Base-by-base conservation (phyloP, 2,113 vertebrate species). In the Alectura lathami region DNA sequence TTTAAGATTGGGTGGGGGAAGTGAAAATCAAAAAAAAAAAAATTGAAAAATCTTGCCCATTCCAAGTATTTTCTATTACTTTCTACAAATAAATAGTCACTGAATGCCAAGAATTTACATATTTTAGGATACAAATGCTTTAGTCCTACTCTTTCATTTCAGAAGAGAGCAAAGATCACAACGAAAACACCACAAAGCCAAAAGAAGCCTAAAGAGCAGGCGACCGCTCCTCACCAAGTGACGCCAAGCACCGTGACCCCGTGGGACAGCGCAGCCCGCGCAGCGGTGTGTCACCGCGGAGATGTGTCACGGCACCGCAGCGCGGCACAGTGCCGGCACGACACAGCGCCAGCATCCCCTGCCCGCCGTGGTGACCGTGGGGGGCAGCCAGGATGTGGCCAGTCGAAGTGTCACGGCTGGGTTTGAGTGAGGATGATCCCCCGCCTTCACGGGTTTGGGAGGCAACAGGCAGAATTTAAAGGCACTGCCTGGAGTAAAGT, bases 91-190 rank as follows among this genome's bases (percentile, higher is more conserved):
- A 4, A 50, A 18, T 64, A 51, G 38, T 22, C 47, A 43, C 2
- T 3, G 34, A 20, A 22, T 1, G 5, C 3, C 26, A 51, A n/a
- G 21, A 8, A 29, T 6, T 67, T 6, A 11, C 56, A 8, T 5
- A 1, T 3, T 26, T 53, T 5, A 66, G 18, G 24, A 34, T 4
- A 15, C 8, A 8, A 0, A 15, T 20, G 32, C 7, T 16, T 22
- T 8, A 11, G 26, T 4, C 8, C 3, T 11, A 7, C 15, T 18
- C 45, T 36, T 38, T 9, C 13, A 38, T 5, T 42, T 45, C 32
- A 45, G 42, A 27, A 26, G 32, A n/a, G 24, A 57, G 23, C 2
- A 26, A 18, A 45, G 24, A 34, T 4, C 27, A 7, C 13, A 29
- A 36, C 23, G 9, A 62, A 38, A 38, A 38, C 36, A 43, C 12